Percentiles rank a stretch among this genome's conserved stretches.
Conservation (phyloP, 2,888 invertebrate genomes). For the Gibbula magus region DNA sequence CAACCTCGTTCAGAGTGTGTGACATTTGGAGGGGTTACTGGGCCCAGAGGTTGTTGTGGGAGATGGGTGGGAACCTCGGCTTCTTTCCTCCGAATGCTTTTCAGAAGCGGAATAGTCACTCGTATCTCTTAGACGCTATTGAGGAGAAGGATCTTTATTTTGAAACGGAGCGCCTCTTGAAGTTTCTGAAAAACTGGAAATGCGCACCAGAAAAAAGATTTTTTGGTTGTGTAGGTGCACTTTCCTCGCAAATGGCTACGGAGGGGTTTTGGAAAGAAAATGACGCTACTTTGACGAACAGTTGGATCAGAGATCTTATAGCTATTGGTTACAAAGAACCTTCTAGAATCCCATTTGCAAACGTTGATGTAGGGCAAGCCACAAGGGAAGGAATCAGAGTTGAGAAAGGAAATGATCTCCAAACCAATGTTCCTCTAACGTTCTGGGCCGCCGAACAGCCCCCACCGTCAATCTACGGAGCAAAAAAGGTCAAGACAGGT, state of each 20-base stretch:
- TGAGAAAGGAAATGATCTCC: neutral
- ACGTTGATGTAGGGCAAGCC: neutral
- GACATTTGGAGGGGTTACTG: constrained; percentile 66
- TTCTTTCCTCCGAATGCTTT: constrained; percentile 50
- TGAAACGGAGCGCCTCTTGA: constrained; percentile 39
- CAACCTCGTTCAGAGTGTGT: constrained; percentile 50
- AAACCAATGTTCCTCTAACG: neutral
- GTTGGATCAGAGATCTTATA: constrained; percentile 1
- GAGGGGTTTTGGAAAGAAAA: constrained; percentile 38
- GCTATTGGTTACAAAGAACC: constrained; percentile 19
- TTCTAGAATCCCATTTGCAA: neutral
- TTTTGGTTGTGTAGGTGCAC: constrained; percentile 41
- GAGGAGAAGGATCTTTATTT: constrained; percentile 53
- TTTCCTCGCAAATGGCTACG: constrained; percentile 39
- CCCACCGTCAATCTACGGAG: neutral
- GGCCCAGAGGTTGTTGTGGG: constrained; percentile 58
- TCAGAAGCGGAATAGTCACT: constrained; percentile 51
- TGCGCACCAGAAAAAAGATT: constrained; percentile 39
- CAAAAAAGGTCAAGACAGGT: neutral
- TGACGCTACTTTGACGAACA: constrained; percentile 5
- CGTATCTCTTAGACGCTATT: constrained; percentile 47
- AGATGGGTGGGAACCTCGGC: constrained; percentile 49
- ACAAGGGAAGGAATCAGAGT: neutral
- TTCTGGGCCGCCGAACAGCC: constrained; percentile 4
- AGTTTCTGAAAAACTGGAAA: constrained; percentile 43